Conservation (phyloP, 2,888 invertebrate genomes). For the Exephanes ischioxanthus region DNA sequence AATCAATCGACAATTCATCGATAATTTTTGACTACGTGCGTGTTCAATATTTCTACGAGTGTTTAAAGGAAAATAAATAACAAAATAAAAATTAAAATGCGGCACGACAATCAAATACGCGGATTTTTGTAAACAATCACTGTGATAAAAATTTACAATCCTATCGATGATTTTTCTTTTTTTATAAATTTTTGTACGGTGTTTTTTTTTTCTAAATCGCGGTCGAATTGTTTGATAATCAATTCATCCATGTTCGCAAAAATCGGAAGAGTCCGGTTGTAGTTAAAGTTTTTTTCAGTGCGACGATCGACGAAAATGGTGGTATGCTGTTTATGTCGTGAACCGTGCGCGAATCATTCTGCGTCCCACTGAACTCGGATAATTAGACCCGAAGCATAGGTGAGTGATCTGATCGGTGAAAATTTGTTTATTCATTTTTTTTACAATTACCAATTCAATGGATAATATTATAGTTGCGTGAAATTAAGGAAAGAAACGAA, state of each 20-base stretch:
- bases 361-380: constrained; percentile 53
- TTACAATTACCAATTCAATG: not conserved
- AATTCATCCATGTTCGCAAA: not conserved
- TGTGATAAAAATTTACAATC: constrained; percentile 1
- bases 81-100: constrained; percentile 17
- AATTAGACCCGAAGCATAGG: constrained; percentile 58
- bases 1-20: not conserved
- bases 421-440: constrained; percentile 5
- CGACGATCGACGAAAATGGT: constrained; percentile 19
- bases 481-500: not conserved
- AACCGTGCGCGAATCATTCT: constrained; percentile 50
- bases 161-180: constrained; percentile 29
- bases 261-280: constrained; percentile 15
- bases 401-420: constrained; percentile 39
- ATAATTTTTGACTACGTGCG: constrained; percentile 7
- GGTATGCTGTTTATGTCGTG: constrained; percentile 48
- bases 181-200: constrained; percentile 19
- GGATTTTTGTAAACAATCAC: constrained; percentile 44
- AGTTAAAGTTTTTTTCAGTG: constrained; percentile 50
- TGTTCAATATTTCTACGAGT: constrained; percentile 42
- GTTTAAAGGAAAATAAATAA: constrained; percentile 31
- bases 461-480: not conserved
- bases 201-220: constrained; percentile 33
- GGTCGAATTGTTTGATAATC: not conserved
- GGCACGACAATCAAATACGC: constrained; percentile 45